Percentiles rank a stretch among this genome's conserved stretches.
Conservation (phyloP, 2,888 invertebrate species). For the Coleophora flavipennella region DNA sequence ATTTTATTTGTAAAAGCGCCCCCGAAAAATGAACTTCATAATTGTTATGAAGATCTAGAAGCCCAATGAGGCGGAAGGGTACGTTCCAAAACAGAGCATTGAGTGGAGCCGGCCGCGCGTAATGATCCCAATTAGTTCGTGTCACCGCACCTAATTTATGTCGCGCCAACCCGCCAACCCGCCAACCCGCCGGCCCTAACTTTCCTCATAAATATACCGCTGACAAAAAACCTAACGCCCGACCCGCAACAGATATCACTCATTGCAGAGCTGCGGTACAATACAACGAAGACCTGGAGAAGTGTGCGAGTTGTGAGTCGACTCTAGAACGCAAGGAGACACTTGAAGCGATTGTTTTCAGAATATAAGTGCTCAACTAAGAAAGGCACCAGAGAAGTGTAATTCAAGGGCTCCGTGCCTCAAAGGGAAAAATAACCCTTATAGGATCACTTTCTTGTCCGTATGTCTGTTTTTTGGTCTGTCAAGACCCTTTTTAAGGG, state of each 20-base stretch:
- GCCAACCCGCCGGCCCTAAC: conserved; percentile 28
- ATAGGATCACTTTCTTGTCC: no score
- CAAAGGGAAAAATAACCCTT: no score
- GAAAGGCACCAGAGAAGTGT: no score
- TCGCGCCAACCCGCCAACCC: conserved; percentile 35
- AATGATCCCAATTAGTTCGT: conserved; percentile 52
- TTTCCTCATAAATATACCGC: conserved; percentile 49
- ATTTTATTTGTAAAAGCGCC: no score
- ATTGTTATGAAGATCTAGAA: conserved; percentile 2
- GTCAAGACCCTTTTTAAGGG: no score
- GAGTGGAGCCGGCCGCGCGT: conserved; percentile 20
- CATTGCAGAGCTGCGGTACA: conserved; percentile 10
- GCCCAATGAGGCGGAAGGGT: conserved; percentile 2
- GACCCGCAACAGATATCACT: no score
- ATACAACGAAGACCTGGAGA: conserved; percentile 20
- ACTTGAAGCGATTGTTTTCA: no score
- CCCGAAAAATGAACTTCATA: background rate
- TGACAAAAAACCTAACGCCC: conserved; percentile 37
- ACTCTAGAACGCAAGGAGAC: background rate
- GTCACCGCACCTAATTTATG: conserved; percentile 51
- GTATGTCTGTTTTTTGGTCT: no score
- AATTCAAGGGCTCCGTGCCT: no score
- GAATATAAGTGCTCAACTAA: no score
- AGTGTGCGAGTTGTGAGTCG: conserved; percentile 10
- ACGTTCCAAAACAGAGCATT: conserved; percentile 9